Percentiles rank a stretch among this genome's conserved stretches.
Conservation (phyloP, 2,113 vertebrate genomes). For the Chauna torquata region DNA sequence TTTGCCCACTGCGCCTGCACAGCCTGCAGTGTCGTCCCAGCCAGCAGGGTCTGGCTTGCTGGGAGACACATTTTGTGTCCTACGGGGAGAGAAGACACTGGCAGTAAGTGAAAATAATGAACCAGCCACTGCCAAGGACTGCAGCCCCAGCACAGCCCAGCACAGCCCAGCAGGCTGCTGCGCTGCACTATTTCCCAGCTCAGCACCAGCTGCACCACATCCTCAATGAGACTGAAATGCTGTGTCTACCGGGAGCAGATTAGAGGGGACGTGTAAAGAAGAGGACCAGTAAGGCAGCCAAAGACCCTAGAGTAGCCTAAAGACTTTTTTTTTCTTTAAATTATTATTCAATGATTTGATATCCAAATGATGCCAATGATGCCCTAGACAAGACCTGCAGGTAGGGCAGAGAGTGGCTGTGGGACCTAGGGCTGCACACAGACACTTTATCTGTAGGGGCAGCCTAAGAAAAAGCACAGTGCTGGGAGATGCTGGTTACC, state of each 20-base stretch:
- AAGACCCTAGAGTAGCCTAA: neutral
- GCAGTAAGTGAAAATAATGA: neutral
- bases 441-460: neutral
- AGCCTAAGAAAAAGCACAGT: neutral
- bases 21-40: neutral
- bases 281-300: neutral
- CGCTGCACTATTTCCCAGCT: too few species aligned
- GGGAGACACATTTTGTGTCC: neutral
- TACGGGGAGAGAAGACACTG: neutral
- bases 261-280: neutral
- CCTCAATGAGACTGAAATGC: neutral
- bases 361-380: neutral
- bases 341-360: neutral
- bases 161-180: fast-evolving
- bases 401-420: neutral
- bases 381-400: neutral
- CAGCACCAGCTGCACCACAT: neutral
- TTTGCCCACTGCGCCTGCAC: neutral
- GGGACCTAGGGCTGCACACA: neutral
- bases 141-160: neutral
- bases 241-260: neutral
- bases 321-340: neutral
- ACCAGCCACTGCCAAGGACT: neutral
- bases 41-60: neutral
- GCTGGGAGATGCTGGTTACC: neutral